Evolutionary conservation across 1,140 invertebrate genomes (phyloP), one percentile per base, ranked within the genome.

Genomic region (Anthonomus grandis): DNA sequence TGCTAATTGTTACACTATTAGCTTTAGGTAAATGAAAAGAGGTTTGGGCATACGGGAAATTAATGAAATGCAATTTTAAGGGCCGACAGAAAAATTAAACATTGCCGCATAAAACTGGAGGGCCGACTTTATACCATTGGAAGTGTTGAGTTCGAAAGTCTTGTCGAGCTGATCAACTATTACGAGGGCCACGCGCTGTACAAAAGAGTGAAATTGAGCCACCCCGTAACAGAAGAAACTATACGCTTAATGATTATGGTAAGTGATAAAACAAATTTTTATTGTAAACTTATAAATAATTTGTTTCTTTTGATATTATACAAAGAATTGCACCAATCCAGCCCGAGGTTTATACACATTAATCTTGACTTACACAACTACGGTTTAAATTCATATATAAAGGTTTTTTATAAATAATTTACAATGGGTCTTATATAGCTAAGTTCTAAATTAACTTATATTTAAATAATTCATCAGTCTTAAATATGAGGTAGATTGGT

Each of bases 61-160:
- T 31, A 31, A 31, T 31, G 6, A n/a, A 31, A 31, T 19, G 1
- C 25, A 25, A 61, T 42, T 74, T 77, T 54, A 68, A 93, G 92
- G 68, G 91, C 90, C 18, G 91, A 95, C 66, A 89, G 87, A 17
- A 90, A 93, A 75, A 95, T 97, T 49, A 97, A 97, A 70, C 95
- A 97, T 71, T 98, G 95, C 74, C 82, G 91, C 45, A 93, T 98
- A 21, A 91, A 91, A 72, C 78, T 90, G 36, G 95, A 97, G 71
- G 94, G 93, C 3, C 79, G 94, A 0, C 70, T 96, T 0, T 98
- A 92, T 70, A 87, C 86, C 0, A 92, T 97, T 64, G 94, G 93
- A 9, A 87, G 84, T 2, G 88, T 89, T 34, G 87, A 91, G 68
- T 98, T 97, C 78, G 94, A 97, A 75, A 95, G 87, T 67, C 77